Evolutionary conservation across 2,797 vertebrate species (phyloP), one percentile per base, ranked within the genome.

Genomic region (Synaphobranchus kaupii): DNA sequence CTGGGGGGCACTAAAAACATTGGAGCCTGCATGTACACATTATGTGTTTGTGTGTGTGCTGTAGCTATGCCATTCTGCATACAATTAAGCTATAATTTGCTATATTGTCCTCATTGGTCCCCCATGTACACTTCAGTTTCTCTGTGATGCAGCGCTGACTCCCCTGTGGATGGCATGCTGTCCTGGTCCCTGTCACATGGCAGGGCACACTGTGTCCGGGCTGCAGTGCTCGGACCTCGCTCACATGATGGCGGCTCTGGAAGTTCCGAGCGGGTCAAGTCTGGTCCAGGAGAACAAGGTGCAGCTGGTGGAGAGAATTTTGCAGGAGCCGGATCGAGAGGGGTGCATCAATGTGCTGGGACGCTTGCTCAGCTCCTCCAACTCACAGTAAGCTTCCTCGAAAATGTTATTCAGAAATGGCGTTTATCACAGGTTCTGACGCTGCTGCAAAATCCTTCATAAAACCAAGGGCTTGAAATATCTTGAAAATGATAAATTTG

Each of bases 341-440:
- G 81, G 83, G 9, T 90, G 89, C 31, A 60, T 91, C 22, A 22
- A 60, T 1, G 85, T 84, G 47, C 90, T 94, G 12, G 90, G 82
- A 47, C 60, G 63, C 0, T 73, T 91, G 44, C 85, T 93, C 60
- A 81, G 86, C 2, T 89, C 90, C 17, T 52, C 88, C 0, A 87
- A 92, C 44, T 60, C 87, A 28, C 88, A 93, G 92, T 94, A 84
- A 91, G 92, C 82, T 47, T 58, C 5, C 52, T 39, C 7, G 56
- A n/a, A 28, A 28, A 15, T 34, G 85, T 17, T 20, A 9, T 73
- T 31, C 4, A 34, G 68, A 15, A 34, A 17, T 13, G 12, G 6
- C 22, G 22, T 66, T n/a, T 1, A 7, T n/a, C 22, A 8, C 3
- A 66, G 60, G 25, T 66, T 8, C 22, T 22, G 22, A 25, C 7